phyloP scores from a whole-genome alignment of 1,140 invertebrate species.

The Pogonomyrmex barbatus region DNA sequence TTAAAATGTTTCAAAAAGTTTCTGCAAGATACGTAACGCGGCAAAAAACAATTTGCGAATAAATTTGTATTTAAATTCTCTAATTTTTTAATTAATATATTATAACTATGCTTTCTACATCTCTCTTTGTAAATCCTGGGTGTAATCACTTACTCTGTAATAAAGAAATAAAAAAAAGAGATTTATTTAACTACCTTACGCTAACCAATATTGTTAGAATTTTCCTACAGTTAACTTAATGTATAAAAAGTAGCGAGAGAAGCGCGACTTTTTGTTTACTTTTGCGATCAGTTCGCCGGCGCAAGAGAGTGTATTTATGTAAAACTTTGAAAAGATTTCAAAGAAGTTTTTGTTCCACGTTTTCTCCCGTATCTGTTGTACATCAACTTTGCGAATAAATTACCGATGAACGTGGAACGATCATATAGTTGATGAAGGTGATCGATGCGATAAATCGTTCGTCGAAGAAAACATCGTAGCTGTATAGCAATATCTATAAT shows the following conservation, averaged over 20 bases:
- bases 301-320: conserved; percentile 43
- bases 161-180: conserved; percentile 3
- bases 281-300: conserved; percentile 19
- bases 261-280: conserved; percentile 42
- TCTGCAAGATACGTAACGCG: not conserved
- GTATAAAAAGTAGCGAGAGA: conserved; percentile 37
- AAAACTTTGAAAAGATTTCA: conserved; percentile 58
- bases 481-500: not conserved
- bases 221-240: conserved; percentile 29
- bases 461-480: not conserved
- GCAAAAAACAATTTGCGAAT: not conserved
- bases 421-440: conserved; percentile 1
- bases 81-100: not conserved
- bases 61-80: not conserved
- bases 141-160: conserved; percentile 7
- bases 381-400: conserved; percentile 44
- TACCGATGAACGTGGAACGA: conserved; percentile 20
- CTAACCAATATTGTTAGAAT: conserved; percentile 18
- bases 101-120: not conserved
- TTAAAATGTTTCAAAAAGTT: conserved; percentile 1
- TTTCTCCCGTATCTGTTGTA: conserved; percentile 15
- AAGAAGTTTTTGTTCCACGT: conserved; percentile 47
- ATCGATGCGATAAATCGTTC: conserved; percentile 34
- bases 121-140: not conserved
- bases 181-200: conserved; percentile 25